Evolutionary conservation across 2,797 vertebrate species (phyloP).

Genomic region (Halcyon leucocephala): DNA sequence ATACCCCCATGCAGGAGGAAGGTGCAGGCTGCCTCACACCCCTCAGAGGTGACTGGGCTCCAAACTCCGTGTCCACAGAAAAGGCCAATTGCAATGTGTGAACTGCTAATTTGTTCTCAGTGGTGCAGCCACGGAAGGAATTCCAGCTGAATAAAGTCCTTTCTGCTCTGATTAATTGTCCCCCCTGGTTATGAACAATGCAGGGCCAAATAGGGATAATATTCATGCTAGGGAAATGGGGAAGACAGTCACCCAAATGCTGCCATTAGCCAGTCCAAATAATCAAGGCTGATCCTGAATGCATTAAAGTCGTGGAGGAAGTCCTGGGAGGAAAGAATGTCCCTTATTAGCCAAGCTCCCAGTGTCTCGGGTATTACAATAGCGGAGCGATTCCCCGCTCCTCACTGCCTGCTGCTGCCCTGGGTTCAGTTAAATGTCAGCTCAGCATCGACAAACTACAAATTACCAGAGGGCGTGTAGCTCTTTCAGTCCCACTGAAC

Average conservation of each 20-base stretch:
- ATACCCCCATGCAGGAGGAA: not conserved
- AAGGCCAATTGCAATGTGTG: not conserved
- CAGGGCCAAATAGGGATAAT: not conserved
- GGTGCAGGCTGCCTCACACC: not conserved
- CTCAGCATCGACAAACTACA: conserved; percentile 60
- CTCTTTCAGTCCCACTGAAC: conserved; percentile 70
- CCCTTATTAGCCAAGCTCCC: conserved; percentile 57
- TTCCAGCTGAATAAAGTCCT: conserved; percentile 17
- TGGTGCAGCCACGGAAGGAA: not conserved
- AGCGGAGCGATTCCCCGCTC: conserved; percentile 47
- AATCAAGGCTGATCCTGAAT: not conserved
- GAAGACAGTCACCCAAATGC: not conserved
- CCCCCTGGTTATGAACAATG: not conserved
- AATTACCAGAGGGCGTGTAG: conserved; percentile 64
- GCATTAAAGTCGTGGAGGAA: conserved; percentile 20
- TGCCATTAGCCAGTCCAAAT: not conserved
- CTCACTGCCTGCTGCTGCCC: conserved; percentile 66
- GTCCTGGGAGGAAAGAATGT: conserved; percentile 62
- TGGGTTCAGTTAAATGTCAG: conserved; percentile 69
- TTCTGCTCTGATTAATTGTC: conserved; percentile 43
- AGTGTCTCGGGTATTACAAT: conserved; percentile 25
- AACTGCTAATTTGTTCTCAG: not conserved
- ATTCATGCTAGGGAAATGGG: not conserved
- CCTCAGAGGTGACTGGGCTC: not conserved
- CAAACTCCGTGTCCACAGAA: not conserved